Evolutionary conservation across 2,888 invertebrate species (phyloP).

Genomic region (Protodeltote pygarga): DNA sequence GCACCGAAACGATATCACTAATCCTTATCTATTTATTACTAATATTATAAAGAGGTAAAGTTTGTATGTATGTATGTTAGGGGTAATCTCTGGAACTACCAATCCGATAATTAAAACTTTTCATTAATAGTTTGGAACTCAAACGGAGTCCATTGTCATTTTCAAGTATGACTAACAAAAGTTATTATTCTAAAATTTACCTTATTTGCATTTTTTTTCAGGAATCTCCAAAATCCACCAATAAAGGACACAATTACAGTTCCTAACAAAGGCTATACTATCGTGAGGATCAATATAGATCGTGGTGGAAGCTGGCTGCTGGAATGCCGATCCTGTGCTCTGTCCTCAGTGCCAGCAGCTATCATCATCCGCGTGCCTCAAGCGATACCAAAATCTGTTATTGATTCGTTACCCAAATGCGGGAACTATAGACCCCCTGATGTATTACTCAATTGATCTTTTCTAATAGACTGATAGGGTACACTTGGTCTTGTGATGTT

Average conservation of each 20-base stretch:
- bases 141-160: too few species aligned
- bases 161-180: too few species aligned
- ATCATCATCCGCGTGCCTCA: conserved; percentile 80
- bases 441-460: conserved; percentile 72
- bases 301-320: conserved; percentile 85
- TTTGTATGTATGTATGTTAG: too few species aligned
- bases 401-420: conserved; percentile 81
- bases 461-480: conserved; percentile 45
- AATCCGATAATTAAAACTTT: too few species aligned
- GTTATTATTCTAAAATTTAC: too few species aligned
- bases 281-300: conserved; percentile 84
- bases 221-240: conserved; percentile 84
- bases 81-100: too few species aligned
- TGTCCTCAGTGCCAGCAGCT: conserved; percentile 76
- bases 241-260: conserved; percentile 88
- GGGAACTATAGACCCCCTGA: conserved; percentile 82
- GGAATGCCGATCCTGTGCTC: conserved; percentile 77
- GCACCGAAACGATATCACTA: not conserved
- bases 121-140: too few species aligned
- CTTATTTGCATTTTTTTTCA: too few species aligned
- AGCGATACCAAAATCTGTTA: conserved; percentile 75
- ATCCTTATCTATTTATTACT: not conserved
- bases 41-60: too few species aligned
- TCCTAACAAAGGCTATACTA: conserved; percentile 88
- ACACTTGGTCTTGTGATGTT: conserved; percentile 16